Evolutionary conservation across 2,113 vertebrate genomes (phyloP).

Genomic region (Microtus montanus): DNA sequence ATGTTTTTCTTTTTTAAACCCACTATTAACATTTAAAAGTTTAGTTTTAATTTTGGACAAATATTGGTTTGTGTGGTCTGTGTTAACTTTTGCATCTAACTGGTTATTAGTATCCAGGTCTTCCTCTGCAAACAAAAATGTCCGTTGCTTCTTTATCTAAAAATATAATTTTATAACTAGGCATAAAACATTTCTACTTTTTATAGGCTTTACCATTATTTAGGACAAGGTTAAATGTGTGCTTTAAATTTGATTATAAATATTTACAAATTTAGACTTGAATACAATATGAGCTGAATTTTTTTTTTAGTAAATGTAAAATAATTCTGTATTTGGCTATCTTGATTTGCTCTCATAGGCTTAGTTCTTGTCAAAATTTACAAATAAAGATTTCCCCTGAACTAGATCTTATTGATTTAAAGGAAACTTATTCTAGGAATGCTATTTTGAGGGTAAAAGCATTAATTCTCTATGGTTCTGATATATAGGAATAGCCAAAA

Average conservation of each 20-base stretch:
- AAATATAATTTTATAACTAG: conserved; percentile 38
- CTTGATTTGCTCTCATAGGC: conserved; percentile 25
- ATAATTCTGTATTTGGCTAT: conserved; percentile 44
- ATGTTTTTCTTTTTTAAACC: conserved; percentile 28
- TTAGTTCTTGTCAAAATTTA: conserved; percentile 45
- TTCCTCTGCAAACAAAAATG: conserved; percentile 48
- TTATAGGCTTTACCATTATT: conserved; percentile 27
- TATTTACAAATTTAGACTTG: conserved; percentile 53
- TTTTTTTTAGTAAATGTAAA: conserved; percentile 54
- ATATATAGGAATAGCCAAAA: conserved; percentile 17
- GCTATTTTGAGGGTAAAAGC: background rate
- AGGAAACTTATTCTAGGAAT: conserved; percentile 12
- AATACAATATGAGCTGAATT: conserved; percentile 33
- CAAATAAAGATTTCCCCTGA: background rate
- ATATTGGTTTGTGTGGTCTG: background rate
- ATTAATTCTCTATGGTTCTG: background rate
- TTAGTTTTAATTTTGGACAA: conserved; percentile 63
- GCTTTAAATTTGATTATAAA: conserved; percentile 44
- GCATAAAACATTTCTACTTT: conserved; percentile 55
- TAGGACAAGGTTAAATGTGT: conserved; percentile 44
- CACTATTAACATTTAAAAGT: conserved; percentile 43
- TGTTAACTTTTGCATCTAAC: conserved; percentile 57
- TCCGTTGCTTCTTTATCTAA: conserved; percentile 37
- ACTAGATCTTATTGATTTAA: conserved; percentile 49
- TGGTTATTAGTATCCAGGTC: conserved; percentile 21